Evolutionary conservation across 2,888 invertebrate species (phyloP), one percentile per base, ranked within the genome.

Genomic region (Liodrosophila aerea): DNA sequence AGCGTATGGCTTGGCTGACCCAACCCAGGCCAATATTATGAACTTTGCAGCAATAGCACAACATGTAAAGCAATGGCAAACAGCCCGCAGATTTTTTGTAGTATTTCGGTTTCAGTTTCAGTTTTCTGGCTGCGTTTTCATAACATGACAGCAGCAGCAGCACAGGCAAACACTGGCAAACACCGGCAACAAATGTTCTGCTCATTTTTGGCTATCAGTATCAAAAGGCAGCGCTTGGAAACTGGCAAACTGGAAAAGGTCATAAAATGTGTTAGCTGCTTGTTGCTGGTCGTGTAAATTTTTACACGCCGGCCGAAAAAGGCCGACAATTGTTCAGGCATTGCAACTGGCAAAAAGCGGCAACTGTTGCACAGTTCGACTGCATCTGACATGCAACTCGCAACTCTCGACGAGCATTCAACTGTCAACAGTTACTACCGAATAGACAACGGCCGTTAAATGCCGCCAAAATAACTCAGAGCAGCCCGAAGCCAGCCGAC

Each of bases 391-490:
- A 87, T 87, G 86, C 87, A 85, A 87, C 86, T 81, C 74, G 86
- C 87, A 85, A 86, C 86, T 81, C 74, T 64, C 77, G 77, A 81
- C 78, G 78, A 82, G 87, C 86, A 87, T 87, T 87, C 86, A 87
- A 80, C 87, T 87, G 87, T 87, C 87, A 87, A 87, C 87, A 86
- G 85, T 87, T 86, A 87, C 87, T 86, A 82, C 81, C 76, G 72
- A 83, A 78, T 22, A 77, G 82, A 76, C 78, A 77, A 84, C 77
- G 74, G 62, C 59, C 66, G 76, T 80, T 83, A 78, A 81, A 84
- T 81, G 81, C 75, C 82, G 81, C 76, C 73, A 81, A 71, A 84
- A 78, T 75, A 84, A 84, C 76, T 82, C 72, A 76, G 76, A 66
- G 73, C 71, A 60, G 54, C 29, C 56, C 9, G 36, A 54, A 46